A percentile compares a stretch with the other conserved stretches of the same genome.
phyloP scores from a whole-genome alignment of 2,797 vertebrate genomes.

The Labeo calbasu region DNA sequence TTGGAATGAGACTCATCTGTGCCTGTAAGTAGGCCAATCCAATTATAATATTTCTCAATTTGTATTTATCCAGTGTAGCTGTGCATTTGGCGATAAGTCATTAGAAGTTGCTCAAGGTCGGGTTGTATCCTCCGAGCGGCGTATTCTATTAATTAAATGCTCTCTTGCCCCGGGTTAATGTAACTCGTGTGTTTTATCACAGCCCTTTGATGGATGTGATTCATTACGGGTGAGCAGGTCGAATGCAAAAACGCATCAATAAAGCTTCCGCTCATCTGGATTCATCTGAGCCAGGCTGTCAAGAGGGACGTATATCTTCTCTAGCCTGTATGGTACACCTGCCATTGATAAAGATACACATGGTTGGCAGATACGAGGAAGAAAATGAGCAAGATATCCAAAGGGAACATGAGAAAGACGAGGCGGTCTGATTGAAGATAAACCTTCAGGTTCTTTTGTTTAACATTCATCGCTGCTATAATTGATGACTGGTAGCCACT shows the following conservation, averaged over 20 bases:
- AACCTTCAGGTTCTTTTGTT: conserved; percentile 40
- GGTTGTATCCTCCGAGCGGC: background rate
- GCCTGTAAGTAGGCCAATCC: conserved; percentile 26
- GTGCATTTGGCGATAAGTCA: conserved; percentile 27
- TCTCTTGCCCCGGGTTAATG: conserved; percentile 22
- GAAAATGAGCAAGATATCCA: background rate
- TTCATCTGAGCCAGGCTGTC: conserved; percentile 20
- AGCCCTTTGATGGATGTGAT: conserved; percentile 32
- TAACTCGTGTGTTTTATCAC: conserved; percentile 10
- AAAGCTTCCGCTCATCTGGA: conserved; percentile 25
- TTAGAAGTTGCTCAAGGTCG: conserved; percentile 40
- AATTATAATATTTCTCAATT: conserved; percentile 23
- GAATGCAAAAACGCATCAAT: conserved; percentile 12
- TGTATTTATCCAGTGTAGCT: conserved; percentile 23
- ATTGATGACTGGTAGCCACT: conserved; percentile 7
- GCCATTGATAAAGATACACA: conserved; percentile 14
- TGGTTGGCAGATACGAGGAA: background rate
- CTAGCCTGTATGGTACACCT: conserved; percentile 8
- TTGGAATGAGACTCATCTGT: background rate
- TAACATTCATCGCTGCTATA: conserved; percentile 21
- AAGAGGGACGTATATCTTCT: background rate
- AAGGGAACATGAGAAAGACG: background rate
- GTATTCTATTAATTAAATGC: conserved; percentile 44
- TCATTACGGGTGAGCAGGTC: conserved; percentile 31
- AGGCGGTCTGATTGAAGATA: conserved; percentile 5